These are phyloP conservation scores for Exocentrus adspersus DNA, from an alignment of 2,888 invertebrate species.

Conservation along the genomic window DNA sequence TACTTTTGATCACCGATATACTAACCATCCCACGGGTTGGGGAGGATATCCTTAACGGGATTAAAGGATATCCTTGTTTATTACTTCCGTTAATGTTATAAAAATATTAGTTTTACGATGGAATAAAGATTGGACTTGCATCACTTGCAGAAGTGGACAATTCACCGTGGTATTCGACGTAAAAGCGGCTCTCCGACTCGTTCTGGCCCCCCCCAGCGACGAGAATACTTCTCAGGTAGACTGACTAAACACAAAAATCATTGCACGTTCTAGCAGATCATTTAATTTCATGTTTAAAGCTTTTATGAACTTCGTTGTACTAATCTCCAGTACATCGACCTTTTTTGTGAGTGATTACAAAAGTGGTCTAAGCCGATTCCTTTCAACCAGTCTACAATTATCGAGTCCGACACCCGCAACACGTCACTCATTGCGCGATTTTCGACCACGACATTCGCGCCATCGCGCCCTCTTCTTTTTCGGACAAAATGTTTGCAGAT, in stretches of 20 bases:
- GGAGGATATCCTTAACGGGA: too few species aligned
- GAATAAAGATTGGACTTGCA: conserved; percentile 33
- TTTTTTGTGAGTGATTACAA: too few species aligned
- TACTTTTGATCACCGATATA: too few species aligned
- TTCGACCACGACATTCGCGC: too few species aligned
- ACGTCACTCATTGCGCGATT: too few species aligned
- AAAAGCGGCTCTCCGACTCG: conserved; percentile 71
- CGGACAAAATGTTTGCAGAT: too few species aligned
- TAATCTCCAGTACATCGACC: too few species aligned
- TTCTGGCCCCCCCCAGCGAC: conserved; percentile 65
- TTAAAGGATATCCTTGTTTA: background rate
- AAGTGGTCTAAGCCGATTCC: too few species aligned
- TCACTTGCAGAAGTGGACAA: conserved; percentile 83
- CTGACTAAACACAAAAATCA: conserved; percentile 37
- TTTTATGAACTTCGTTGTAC: conserved; percentile 12
- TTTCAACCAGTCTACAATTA: too few species aligned
- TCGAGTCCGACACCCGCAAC: too few species aligned
- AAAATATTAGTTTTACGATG: conserved; percentile 21
- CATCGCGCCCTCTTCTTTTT: too few species aligned
- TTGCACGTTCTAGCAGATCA: conserved; percentile 37
- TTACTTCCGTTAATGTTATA: background rate
- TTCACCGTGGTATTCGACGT: conserved; percentile 82
- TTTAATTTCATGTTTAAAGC: conserved; percentile 28
- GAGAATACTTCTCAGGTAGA: conserved; percentile 68
- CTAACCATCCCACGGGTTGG: too few species aligned